Evolutionary conservation across 2,888 invertebrate genomes (phyloP), one percentile per base, ranked within the genome.

Genomic region (Micoletzkya japonica): DNA sequence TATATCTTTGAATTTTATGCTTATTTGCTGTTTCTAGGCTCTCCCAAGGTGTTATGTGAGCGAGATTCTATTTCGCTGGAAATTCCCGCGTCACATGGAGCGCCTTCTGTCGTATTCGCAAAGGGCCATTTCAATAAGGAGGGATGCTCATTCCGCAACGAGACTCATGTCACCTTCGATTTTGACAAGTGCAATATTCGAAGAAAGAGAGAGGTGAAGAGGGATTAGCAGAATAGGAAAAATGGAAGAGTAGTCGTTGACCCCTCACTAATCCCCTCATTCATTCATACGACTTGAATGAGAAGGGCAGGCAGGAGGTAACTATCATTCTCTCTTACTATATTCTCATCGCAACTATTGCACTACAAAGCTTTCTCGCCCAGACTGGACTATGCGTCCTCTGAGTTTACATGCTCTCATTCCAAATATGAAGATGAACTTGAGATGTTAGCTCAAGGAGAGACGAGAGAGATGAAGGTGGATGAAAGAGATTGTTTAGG

Each of bases 161-260:
- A 74, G 58, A 72, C 78, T 59, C 73, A 77, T 60, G 74, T 80
- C 52, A 79, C 80, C 37, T 83, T 84, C 70, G 77, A 79, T 49
- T 77, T 85, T 64, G 72, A 77, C 52, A 79, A 81, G 44, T 84
- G 84, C 68, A 84, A 83, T 67, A 80, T 85, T 34, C 71, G 72
- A 37, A 67, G 84, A 60, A 82, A 83, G 68, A 70, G 84, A 68
- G 84, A 84, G 73, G 81, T 79, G 54, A 66, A 73, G 4, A 3
- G 7, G 7, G 4, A 60, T 49, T n/a, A 37, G 24, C 2, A 24
- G 39, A 10, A 44, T 44, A 61, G 61, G n/a, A 44, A n/a, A 24
- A n/a, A 54, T 54, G 26, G 7, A 7, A 24, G 24, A 24, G 24
- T 54, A 64, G 24, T 52, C 52, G 36, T 30, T 64, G 64, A 64